Percentiles rank a stretch among this genome's conserved stretches.
Evolutionary conservation across 2,113 vertebrate species (phyloP).

Genomic region (Ictidomys tridecemlineatus): DNA sequence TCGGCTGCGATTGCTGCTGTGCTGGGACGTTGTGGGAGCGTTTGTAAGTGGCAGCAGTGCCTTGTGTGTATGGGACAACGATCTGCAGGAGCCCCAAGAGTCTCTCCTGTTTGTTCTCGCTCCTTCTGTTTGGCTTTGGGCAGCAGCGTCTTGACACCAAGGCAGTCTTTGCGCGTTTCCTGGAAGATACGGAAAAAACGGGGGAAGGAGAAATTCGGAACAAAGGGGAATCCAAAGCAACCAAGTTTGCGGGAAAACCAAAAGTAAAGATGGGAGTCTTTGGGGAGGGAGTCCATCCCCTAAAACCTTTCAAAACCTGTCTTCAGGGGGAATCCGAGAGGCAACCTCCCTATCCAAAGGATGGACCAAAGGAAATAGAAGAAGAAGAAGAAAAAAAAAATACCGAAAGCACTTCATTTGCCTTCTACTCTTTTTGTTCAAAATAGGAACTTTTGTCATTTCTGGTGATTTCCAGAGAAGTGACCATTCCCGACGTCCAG

Average conservation of each 20-base stretch:
- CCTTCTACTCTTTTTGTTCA: background rate
- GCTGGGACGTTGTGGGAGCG: accelerated
- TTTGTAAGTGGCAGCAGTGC: background rate
- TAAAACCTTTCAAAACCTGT: background rate
- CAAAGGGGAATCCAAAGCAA: background rate
- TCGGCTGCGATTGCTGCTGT: background rate
- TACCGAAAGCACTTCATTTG: background rate
- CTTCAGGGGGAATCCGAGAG: background rate
- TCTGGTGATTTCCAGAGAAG: background rate
- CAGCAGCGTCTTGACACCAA: background rate
- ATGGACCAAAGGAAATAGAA: background rate
- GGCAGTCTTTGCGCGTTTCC: background rate
- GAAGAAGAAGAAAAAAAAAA: too few species aligned
- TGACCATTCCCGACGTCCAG: background rate
- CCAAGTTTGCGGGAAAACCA: background rate
- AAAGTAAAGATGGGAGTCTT: background rate
- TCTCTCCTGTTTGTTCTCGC: accelerated
- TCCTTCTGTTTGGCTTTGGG: background rate
- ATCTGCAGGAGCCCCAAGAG: background rate
- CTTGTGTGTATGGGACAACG: accelerated
- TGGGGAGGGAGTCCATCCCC: too few species aligned
- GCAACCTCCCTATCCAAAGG: background rate
- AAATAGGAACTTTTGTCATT: background rate
- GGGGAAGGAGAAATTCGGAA: background rate
- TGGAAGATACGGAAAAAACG: accelerated